phyloP scores from a whole-genome alignment of 2,797 vertebrate species.

The Semotilus atromaculatus region DNA sequence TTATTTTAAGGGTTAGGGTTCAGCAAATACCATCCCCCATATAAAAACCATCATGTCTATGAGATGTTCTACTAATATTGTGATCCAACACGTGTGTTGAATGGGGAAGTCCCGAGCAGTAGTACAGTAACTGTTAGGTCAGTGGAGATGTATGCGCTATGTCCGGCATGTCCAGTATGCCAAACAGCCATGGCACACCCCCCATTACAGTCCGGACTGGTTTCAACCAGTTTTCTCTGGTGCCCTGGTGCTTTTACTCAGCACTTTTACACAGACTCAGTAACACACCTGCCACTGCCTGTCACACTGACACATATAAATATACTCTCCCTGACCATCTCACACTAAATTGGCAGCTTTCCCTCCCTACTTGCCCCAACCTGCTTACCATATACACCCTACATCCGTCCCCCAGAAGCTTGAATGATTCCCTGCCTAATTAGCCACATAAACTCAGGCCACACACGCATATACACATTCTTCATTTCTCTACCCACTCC shows the following conservation, averaged over 20 bases:
- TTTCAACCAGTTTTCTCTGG: conserved; percentile 65
- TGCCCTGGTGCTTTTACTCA: conserved; percentile 64
- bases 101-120: conserved; percentile 14
- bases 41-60: not conserved
- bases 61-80: not conserved
- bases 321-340: conserved; percentile 34
- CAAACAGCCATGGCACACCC: conserved; percentile 47
- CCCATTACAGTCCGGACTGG: conserved; percentile 47
- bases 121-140: conserved; percentile 59
- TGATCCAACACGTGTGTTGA: not conserved
- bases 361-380: conserved; percentile 55
- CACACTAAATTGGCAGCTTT: conserved; percentile 48
- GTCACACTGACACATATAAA: conserved; percentile 56
- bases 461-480: conserved; percentile 7
- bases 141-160: conserved; percentile 57
- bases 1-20: conserved; percentile 3
- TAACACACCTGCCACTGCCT: conserved; percentile 75
- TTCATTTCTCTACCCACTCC: conserved; percentile 11
- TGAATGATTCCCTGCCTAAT: conserved; percentile 58
- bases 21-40: not conserved
- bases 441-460: conserved; percentile 42
- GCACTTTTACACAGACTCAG: conserved; percentile 71
- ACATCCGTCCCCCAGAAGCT: conserved; percentile 70
- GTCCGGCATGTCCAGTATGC: conserved; percentile 55
- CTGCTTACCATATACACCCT: conserved; percentile 54